phyloP scores from a whole-genome alignment of 2,888 invertebrate genomes.

The Caenorhabditis sp. region DNA sequence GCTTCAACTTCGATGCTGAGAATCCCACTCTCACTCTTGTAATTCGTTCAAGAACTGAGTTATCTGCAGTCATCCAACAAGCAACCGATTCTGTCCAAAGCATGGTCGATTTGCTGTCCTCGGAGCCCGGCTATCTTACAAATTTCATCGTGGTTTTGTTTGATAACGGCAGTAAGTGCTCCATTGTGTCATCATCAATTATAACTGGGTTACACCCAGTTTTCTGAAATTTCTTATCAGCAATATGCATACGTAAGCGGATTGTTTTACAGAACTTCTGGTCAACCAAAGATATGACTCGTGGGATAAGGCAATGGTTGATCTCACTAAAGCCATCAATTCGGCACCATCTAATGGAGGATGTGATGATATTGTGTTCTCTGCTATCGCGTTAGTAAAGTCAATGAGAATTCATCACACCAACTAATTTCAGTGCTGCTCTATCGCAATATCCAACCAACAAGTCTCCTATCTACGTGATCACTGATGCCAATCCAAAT shows the following conservation, averaged over 20 bases:
- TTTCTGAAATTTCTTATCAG: constrained; percentile 36
- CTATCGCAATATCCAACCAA: constrained; percentile 66
- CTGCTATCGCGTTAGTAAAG: constrained; percentile 60
- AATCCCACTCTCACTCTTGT: constrained; percentile 75
- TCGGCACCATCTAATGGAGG: constrained; percentile 60
- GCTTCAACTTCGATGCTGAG: constrained; percentile 67
- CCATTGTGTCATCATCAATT: background rate
- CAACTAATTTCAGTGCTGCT: constrained; percentile 64
- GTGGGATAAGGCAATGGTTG: constrained; percentile 51
- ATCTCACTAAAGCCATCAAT: constrained; percentile 54
- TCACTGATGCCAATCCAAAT: constrained; percentile 76
- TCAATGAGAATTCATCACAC: background rate
- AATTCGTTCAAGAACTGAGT: constrained; percentile 64
- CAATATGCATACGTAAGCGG: background rate
- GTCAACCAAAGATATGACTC: constrained; percentile 54
- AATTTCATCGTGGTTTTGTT: constrained; percentile 75
- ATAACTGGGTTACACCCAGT: constrained; percentile 28
- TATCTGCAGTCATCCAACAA: constrained; percentile 68
- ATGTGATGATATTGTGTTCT: constrained; percentile 70
- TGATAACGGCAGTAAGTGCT: constrained; percentile 72
- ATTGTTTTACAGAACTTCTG: constrained; percentile 56
- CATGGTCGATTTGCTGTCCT: constrained; percentile 56
- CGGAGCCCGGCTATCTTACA: constrained; percentile 73
- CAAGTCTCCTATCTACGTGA: constrained; percentile 75
- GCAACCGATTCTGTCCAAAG: constrained; percentile 54